Conservation (phyloP, 2,113 vertebrate species). For the Gadus chalcogrammus region DNA sequence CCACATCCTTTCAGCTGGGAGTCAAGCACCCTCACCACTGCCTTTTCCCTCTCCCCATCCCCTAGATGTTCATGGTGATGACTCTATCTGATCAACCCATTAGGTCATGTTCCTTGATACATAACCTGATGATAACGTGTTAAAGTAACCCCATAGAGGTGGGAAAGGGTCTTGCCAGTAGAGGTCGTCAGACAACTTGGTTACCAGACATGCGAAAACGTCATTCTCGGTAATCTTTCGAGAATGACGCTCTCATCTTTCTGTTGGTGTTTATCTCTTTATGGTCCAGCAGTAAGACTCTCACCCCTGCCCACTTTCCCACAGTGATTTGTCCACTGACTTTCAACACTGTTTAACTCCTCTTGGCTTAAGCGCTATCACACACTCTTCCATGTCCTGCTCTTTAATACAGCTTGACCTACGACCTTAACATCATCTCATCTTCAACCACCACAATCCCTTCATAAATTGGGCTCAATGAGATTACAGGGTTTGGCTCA, state of each 20-base stretch:
- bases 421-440: constrained; percentile 15
- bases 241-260: too few species aligned
- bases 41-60: too few species aligned
- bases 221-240: constrained; percentile 3
- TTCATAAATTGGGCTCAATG: constrained; percentile 42
- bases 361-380: background rate
- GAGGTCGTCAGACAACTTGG: background rate
- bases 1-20: too few species aligned
- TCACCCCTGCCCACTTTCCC: background rate
- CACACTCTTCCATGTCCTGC: background rate
- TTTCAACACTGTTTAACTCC: constrained; percentile 3
- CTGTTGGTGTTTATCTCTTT: background rate
- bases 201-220: background rate
- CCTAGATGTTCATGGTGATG: too few species aligned
- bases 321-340: constrained; percentile 15
- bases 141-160: background rate
- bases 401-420: constrained; percentile 1
- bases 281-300: constrained; percentile 6
- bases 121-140: too few species aligned
- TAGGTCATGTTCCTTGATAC: background rate
- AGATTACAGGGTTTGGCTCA: constrained; percentile 29
- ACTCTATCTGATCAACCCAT: too few species aligned
- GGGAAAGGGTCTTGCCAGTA: background rate
- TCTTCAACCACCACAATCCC: constrained; percentile 25
- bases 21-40: too few species aligned